Conservation (phyloP, 37 sponge, comb jelly and placozoan genomes). For the Corticium candelabrum region DNA sequence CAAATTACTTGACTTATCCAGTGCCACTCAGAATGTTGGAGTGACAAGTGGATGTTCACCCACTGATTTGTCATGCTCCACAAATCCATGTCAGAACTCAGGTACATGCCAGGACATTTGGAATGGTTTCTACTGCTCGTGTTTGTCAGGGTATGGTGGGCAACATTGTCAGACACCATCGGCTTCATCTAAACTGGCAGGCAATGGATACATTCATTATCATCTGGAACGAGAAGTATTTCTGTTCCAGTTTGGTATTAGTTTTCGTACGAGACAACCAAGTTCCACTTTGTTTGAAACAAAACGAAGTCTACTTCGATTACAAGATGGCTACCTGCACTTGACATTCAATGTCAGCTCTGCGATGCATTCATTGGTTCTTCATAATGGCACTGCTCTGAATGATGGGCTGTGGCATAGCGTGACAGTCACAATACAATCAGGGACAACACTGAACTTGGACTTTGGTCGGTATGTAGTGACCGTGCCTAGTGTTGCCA, state of each 20-base stretch:
- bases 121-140: slow-evolving; percentile 23
- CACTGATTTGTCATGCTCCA: background rate
- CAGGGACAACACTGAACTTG: background rate
- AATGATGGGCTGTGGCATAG: background rate
- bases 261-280: slow-evolving; percentile 3
- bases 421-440: background rate
- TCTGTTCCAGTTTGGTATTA: background rate
- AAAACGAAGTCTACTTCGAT: background rate
- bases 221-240: background rate
- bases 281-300: background rate
- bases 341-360: background rate
- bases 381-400: background rate
- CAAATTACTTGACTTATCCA: slow-evolving; percentile 24
- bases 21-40: slow-evolving; percentile 8
- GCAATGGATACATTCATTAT: background rate
- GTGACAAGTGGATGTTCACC: slow-evolving; percentile 26
- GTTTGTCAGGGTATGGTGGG: background rate
- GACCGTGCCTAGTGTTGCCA: background rate
- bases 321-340: background rate
- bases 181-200: background rate
- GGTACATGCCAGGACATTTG: slow-evolving; percentile 27
- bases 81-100: slow-evolving; percentile 1
- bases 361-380: background rate
- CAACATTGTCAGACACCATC: background rate
- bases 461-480: background rate